These are phyloP conservation scores for Regulus satrapa DNA, from an alignment of 2,113 vertebrate genomes.

Conservation along the genomic window DNA sequence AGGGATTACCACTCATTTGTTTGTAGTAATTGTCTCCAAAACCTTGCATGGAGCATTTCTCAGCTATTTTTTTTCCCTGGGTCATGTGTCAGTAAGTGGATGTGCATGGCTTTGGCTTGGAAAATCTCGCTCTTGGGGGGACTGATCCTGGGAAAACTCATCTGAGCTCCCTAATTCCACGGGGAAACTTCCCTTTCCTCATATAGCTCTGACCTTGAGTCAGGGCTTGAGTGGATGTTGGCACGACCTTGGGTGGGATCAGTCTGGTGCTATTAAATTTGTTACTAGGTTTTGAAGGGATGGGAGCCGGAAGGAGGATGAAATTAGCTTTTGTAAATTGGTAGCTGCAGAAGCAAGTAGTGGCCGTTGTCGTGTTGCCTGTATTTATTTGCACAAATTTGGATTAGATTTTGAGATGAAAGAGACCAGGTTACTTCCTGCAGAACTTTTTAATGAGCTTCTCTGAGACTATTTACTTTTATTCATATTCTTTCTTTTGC, in stretches of 20 bases:
- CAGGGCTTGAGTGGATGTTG: neutral
- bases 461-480: neutral
- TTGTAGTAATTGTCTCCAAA: neutral
- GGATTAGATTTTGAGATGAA: neutral
- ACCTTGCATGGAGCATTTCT: neutral
- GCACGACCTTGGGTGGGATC: neutral
- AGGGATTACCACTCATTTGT: neutral
- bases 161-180: neutral
- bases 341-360: neutral
- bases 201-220: fast-evolving
- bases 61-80: neutral
- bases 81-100: neutral
- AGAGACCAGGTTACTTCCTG: neutral
- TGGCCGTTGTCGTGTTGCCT: neutral
- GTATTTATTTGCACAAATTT: neutral
- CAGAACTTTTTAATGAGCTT: neutral
- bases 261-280: neutral
- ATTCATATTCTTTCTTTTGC: neutral
- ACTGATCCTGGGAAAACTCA: neutral
- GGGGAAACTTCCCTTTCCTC: neutral
- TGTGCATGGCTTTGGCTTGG: neutral
- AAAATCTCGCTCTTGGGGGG: neutral
- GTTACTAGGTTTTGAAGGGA: neutral
- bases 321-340: neutral
- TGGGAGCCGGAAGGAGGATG: neutral